Percentiles rank a stretch among this genome's conserved stretches.
Conservation (phyloP, 1,140 invertebrate genomes). For the Lordiphosa mommai region DNA sequence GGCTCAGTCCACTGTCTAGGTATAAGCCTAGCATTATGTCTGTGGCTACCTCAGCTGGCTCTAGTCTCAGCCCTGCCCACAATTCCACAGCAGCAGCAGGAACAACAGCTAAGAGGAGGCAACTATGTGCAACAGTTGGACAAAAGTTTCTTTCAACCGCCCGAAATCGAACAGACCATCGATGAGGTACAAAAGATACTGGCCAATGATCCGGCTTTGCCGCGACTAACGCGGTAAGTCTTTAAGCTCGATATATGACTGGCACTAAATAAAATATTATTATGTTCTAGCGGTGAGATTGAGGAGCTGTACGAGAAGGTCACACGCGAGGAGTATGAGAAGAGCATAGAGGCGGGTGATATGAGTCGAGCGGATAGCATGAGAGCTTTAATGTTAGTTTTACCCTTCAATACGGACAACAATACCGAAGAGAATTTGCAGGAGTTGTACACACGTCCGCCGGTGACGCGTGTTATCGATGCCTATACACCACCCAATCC, state of each 20-base stretch:
- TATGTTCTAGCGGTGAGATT: slow-evolving; percentile 80
- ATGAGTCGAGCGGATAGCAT: slow-evolving; percentile 80
- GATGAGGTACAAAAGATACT: slow-evolving; percentile 82
- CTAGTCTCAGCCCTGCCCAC: slow-evolving; percentile 39
- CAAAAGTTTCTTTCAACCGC: slow-evolving; percentile 67
- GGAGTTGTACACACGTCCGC: slow-evolving; percentile 74
- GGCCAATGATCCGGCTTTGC: slow-evolving; percentile 80
- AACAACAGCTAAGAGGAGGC: slow-evolving; percentile 1
- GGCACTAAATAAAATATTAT: neutral
- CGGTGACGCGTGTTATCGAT: slow-evolving; percentile 73
- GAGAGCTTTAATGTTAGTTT: slow-evolving; percentile 82
- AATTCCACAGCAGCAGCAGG: slow-evolving; percentile 39
- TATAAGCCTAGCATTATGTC: neutral
- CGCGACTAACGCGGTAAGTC: slow-evolving; percentile 79
- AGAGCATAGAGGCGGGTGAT: slow-evolving; percentile 71
- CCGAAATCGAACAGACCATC: slow-evolving; percentile 80
- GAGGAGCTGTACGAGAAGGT: slow-evolving; percentile 82
- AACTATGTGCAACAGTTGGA: slow-evolving; percentile 61
- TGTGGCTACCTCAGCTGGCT: slow-evolving; percentile 10
- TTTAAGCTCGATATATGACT: neutral
- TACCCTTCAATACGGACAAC: slow-evolving; percentile 81
- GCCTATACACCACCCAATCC: slow-evolving; percentile 65
- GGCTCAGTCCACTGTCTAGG: neutral
- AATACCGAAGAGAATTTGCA: slow-evolving; percentile 76
- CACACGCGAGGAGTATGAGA: slow-evolving; percentile 79